Conservation (phyloP, 2,888 invertebrate genomes). For the Chironomus tentans region DNA sequence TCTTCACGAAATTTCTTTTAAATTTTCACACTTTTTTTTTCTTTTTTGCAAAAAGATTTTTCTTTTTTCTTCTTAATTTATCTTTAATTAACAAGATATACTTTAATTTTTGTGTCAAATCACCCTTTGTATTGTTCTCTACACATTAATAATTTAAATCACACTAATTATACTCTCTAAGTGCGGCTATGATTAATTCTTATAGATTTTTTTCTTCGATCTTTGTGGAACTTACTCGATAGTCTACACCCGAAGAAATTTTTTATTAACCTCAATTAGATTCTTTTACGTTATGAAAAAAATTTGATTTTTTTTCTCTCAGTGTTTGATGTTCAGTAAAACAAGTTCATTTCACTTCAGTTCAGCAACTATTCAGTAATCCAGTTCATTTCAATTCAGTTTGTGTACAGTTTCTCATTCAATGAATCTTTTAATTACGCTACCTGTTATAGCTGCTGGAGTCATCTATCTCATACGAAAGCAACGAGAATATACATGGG, state of each 20-base stretch:
- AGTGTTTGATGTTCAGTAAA: no score
- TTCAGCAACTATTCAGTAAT: background rate
- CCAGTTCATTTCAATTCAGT: background rate
- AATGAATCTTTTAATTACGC: background rate
- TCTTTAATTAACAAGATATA: background rate
- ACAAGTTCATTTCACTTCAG: background rate
- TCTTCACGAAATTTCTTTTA: background rate
- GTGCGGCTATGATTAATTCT: background rate
- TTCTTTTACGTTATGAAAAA: no score
- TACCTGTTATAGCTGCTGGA: constrained; percentile 28
- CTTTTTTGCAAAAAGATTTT: constrained; percentile 2
- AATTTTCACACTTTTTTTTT: background rate
- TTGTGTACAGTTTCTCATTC: background rate
- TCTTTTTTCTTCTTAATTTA: background rate
- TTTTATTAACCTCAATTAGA: no score
- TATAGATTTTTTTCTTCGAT: background rate
- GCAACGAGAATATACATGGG: constrained; percentile 50
- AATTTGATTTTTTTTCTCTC: no score
- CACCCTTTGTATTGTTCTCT: background rate
- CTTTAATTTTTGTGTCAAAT: background rate
- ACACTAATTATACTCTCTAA: background rate
- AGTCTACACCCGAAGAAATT: background rate
- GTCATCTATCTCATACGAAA: constrained; percentile 43
- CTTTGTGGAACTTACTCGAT: background rate
- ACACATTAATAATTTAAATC: background rate